Conservation (phyloP, 2,113 vertebrate species). For the Malurus alboscapulatus region DNA sequence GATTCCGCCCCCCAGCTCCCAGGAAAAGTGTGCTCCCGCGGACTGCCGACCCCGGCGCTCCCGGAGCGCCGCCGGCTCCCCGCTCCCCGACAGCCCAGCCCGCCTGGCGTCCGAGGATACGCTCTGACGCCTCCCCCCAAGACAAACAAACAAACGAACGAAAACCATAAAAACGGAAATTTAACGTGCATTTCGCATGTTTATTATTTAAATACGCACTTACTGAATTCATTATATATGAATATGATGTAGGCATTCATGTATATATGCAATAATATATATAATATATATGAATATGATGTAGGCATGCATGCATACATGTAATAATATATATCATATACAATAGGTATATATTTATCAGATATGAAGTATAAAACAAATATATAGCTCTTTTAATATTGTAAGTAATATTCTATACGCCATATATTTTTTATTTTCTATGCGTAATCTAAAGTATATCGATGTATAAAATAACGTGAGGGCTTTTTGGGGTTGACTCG, state of each 20-base stretch:
- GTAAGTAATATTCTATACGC: too few relatives aligned
- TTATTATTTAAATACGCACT: neutral
- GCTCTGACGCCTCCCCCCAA: neutral
- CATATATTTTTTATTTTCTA: neutral
- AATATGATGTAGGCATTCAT: too few relatives aligned
- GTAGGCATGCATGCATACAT: neutral
- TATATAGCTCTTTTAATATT: neutral
- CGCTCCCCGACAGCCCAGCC: neutral
- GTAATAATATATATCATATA: neutral
- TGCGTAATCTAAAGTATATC: neutral
- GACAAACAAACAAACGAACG: neutral
- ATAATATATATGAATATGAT: too few relatives aligned
- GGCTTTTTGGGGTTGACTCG: rapidly evolving
- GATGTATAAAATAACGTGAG: neutral
- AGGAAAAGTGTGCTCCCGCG: neutral
- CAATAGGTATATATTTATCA: neutral
- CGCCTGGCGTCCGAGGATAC: neutral
- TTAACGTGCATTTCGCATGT: neutral
- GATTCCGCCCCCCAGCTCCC: neutral
- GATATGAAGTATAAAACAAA: neutral
- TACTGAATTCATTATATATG: neutral
- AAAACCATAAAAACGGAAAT: neutral
- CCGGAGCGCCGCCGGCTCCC: neutral
- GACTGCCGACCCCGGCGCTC: too few relatives aligned
- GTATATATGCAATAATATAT: neutral